Percentiles rank a stretch among this genome's conserved stretches.
Evolutionary conservation across 2,113 vertebrate species (phyloP).

Genomic region (Labrus mixtus): DNA sequence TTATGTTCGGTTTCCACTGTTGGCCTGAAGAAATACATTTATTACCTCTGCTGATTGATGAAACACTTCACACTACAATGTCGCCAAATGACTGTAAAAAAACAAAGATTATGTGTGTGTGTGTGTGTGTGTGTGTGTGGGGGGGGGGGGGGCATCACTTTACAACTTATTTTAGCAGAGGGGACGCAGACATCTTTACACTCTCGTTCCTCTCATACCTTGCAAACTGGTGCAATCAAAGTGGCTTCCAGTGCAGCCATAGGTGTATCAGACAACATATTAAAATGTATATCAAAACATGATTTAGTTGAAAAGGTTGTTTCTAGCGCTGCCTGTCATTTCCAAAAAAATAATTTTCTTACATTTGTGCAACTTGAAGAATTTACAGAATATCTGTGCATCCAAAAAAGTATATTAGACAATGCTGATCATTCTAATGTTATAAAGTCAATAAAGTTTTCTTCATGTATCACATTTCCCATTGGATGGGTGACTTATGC

Average conservation of each 20-base stretch:
- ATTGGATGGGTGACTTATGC: background rate
- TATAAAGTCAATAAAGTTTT: background rate
- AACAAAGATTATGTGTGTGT: constrained; percentile 2
- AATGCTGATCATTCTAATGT: background rate
- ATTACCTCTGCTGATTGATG: background rate
- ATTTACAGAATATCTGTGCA: no score
- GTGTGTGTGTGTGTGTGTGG: no score
- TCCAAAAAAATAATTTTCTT: no score
- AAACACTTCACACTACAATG: background rate
- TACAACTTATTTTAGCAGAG: background rate
- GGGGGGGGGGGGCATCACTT: background rate
- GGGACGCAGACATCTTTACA: background rate
- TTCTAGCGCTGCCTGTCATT: no score
- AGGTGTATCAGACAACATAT: no score
- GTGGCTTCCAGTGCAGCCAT: no score
- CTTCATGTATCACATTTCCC: no score
- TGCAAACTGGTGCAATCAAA: background rate
- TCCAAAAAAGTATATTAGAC: no score
- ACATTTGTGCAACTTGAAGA: no score
- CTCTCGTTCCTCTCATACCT: background rate
- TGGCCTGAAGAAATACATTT: background rate
- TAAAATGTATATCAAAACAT: no score
- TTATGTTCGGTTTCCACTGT: background rate
- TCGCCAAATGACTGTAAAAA: constrained; percentile 4
- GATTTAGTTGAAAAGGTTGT: no score